A percentile compares a stretch with the other conserved stretches of the same genome.
phyloP scores from a whole-genome alignment of 2,888 invertebrate genomes.

The Nudaria mundana region DNA sequence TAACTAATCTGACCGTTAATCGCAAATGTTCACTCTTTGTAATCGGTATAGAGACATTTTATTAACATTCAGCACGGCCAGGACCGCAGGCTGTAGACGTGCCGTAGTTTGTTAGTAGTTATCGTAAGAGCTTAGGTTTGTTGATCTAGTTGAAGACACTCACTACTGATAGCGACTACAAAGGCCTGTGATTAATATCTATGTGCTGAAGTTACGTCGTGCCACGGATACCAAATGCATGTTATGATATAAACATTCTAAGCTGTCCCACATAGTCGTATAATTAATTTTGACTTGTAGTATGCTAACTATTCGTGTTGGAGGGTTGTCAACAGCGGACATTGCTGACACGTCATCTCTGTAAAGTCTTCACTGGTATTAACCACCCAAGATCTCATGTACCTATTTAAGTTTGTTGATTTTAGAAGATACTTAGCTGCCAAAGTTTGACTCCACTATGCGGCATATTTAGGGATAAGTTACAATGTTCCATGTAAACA shows the following conservation, averaged over 20 bases:
- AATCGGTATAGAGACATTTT: conserved; percentile 30
- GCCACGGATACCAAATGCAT: too few species aligned
- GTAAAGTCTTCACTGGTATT: conserved; percentile 1
- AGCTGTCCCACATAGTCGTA: too few species aligned
- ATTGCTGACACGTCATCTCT: conserved; percentile 21
- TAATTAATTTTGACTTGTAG: too few species aligned
- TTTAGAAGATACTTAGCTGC: conserved; percentile 25
- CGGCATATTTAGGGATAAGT: conserved; percentile 16
- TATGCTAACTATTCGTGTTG: conserved; percentile 18
- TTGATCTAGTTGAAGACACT: too few species aligned
- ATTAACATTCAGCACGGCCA: conserved; percentile 36
- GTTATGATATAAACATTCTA: too few species aligned
- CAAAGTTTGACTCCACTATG: conserved; percentile 18
- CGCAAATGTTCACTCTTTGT: conserved; percentile 22
- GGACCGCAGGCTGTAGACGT: too few species aligned
- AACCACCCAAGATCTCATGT: conserved; percentile 1
- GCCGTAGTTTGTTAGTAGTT: too few species aligned
- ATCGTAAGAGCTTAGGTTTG: too few species aligned
- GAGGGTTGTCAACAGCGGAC: conserved; percentile 12
- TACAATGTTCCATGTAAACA: conserved; percentile 9
- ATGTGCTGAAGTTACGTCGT: too few species aligned
- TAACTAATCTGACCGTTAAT: conserved; percentile 10
- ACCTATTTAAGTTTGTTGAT: conserved; percentile 25
- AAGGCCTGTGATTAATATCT: too few species aligned
- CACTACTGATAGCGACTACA: too few species aligned